A percentile compares a stretch with the other conserved stretches of the same genome.
Evolutionary conservation across 2,888 invertebrate species (phyloP).

Genomic region (Platypus cylindrus): DNA sequence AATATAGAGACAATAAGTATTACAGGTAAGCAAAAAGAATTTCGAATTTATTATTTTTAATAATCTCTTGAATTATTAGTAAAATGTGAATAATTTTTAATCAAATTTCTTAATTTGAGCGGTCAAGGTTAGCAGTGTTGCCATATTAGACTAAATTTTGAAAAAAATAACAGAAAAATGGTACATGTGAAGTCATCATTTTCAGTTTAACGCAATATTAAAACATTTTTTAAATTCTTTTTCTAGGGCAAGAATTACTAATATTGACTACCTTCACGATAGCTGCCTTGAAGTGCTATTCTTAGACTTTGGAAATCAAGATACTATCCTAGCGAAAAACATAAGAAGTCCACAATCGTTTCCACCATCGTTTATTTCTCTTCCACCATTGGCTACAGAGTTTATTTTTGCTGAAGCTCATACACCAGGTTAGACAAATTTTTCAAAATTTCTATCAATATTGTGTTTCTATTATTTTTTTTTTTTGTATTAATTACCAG

Average conservation of each 20-base stretch:
- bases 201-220: too few species aligned
- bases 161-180: too few species aligned
- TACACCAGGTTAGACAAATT: slow-evolving; percentile 16
- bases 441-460: neutral
- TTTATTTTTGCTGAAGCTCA: slow-evolving; percentile 46
- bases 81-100: too few species aligned
- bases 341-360: slow-evolving; percentile 45
- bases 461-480: neutral
- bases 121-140: too few species aligned
- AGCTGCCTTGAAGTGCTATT: slow-evolving; percentile 52
- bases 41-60: slow-evolving; percentile 2
- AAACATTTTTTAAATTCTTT: neutral
- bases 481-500: slow-evolving; percentile 10
- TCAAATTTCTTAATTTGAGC: too few species aligned
- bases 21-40: slow-evolving; percentile 33
- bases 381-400: slow-evolving; percentile 46
- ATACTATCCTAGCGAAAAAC: slow-evolving; percentile 44
- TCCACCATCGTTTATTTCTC: slow-evolving; percentile 32
- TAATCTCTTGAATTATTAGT: too few species aligned
- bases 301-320: slow-evolving; percentile 55
- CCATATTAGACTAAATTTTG: too few species aligned
- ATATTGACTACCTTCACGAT: slow-evolving; percentile 35
- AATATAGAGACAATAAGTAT: slow-evolving; percentile 52
- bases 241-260: slow-evolving; percentile 45
- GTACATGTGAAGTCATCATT: too few species aligned